Conservation (phyloP, 2,113 vertebrate genomes). For the Tachycineta bicolor region DNA sequence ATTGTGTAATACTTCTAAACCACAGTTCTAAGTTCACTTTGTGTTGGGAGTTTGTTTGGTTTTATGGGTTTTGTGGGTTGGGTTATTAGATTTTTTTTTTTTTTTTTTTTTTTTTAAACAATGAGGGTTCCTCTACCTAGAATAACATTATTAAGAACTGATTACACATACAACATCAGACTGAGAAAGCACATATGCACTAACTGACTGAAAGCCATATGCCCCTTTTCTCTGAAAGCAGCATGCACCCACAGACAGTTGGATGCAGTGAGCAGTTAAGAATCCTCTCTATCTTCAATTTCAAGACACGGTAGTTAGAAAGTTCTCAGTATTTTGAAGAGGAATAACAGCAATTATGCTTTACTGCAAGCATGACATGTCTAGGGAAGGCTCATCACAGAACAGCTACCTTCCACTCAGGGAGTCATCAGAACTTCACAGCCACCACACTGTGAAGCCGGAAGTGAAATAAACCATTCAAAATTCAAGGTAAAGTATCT, state of each 20-base stretch:
- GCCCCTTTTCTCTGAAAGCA: not conserved
- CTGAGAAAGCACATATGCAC: not conserved
- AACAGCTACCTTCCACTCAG: not conserved
- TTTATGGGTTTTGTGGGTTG: not conserved
- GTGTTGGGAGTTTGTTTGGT: not conserved
- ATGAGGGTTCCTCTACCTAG: not conserved
- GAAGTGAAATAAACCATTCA: not conserved
- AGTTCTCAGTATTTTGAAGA: not conserved
- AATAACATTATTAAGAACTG: not conserved
- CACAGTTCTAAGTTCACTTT: not conserved
- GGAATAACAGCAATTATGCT: not conserved
- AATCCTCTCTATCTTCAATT: not conserved
- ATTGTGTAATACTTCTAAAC: not conserved
- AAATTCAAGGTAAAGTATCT: not conserved
- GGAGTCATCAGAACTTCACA: not conserved
- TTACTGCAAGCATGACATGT: not conserved
- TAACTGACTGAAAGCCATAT: not conserved
- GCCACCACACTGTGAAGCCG: not conserved
- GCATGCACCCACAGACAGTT: not conserved
- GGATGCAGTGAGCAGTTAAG: not conserved
- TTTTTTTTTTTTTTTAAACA: not conserved
- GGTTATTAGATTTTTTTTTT: not conserved
- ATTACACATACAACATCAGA: not conserved
- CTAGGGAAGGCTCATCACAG: rapidly evolving
- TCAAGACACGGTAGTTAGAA: not conserved